Percentiles rank a stretch among this genome's conserved stretches.
Evolutionary conservation across 2,797 vertebrate species (phyloP).

Genomic region (Paguma larvata): DNA sequence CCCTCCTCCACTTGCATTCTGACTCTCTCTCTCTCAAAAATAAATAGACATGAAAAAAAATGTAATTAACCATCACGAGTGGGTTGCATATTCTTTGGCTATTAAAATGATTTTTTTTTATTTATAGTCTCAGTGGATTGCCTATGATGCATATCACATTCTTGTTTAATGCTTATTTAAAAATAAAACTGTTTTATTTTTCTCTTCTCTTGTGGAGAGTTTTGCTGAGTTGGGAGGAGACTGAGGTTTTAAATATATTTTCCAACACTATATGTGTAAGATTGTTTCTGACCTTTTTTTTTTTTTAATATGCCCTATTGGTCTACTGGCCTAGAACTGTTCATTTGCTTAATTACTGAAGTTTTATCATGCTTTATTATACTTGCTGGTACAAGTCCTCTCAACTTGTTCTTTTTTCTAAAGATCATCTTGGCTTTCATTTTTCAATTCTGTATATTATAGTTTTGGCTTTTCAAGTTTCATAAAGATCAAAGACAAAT

Average conservation of each 20-base stretch:
- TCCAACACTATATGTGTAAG: neutral
- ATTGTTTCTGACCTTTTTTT: neutral
- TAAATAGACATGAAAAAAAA: too few relatives aligned
- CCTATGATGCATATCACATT: neutral
- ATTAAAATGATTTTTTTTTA: neutral
- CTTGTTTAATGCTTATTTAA: neutral
- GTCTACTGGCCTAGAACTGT: neutral
- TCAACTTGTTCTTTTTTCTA: neutral
- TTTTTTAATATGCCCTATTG: neutral
- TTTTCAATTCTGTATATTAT: neutral
- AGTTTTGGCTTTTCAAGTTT: neutral
- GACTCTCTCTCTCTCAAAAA: too few relatives aligned
- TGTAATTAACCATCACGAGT: neutral
- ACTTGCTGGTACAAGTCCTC: neutral
- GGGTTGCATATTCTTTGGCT: neutral
- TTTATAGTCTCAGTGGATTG: neutral
- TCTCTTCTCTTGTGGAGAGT: neutral
- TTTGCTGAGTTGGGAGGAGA: neutral
- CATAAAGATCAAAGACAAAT: neutral
- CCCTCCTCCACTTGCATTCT: too few relatives aligned
- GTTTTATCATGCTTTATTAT: neutral
- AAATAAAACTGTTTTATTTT: neutral
- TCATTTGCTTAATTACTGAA: neutral
- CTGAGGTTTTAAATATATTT: neutral
- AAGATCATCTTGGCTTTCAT: neutral